These are phyloP conservation scores for Oceanites oceanicus DNA, from an alignment of 2,113 vertebrate genomes.

Conservation along the genomic window DNA sequence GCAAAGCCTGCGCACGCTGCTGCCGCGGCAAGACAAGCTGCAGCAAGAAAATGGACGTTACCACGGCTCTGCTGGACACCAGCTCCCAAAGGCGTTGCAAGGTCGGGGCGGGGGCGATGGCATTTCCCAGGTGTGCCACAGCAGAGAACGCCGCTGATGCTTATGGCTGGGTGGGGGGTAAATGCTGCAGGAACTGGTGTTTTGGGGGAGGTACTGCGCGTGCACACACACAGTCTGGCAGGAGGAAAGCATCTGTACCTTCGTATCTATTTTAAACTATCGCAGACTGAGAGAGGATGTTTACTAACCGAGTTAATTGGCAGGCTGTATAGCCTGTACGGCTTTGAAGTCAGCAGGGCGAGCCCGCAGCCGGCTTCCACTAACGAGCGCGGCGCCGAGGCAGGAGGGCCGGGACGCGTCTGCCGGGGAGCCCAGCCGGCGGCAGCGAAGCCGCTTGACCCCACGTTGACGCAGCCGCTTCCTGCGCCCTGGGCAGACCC, in stretches of 20 bases:
- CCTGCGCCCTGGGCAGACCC: neutral
- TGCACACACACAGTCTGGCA: neutral
- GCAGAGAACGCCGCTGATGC: fast-evolving
- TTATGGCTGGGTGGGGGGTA: neutral
- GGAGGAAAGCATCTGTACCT: neutral
- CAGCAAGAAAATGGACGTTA: too few relatives aligned
- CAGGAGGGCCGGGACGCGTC: fast-evolving
- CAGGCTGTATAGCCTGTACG: neutral
- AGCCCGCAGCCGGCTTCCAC: neutral
- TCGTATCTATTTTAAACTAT: neutral
- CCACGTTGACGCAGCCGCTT: fast-evolving
- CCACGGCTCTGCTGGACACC: neutral
- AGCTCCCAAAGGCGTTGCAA: neutral
- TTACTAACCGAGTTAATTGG: neutral
- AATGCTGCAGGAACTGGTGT: neutral
- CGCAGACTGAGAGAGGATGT: neutral
- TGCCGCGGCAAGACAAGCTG: too few relatives aligned
- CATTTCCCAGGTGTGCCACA: neutral
- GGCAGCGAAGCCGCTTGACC: neutral
- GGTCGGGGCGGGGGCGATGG: neutral
- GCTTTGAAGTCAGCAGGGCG: neutral
- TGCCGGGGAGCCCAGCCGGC: fast-evolving
- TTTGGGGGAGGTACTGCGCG: fast-evolving
- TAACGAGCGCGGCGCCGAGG: fast-evolving
- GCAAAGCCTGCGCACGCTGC: neutral